These are phyloP conservation scores for Drosophila seguyi DNA, from an alignment of 1,140 invertebrate genomes.

Conservation along the genomic window DNA sequence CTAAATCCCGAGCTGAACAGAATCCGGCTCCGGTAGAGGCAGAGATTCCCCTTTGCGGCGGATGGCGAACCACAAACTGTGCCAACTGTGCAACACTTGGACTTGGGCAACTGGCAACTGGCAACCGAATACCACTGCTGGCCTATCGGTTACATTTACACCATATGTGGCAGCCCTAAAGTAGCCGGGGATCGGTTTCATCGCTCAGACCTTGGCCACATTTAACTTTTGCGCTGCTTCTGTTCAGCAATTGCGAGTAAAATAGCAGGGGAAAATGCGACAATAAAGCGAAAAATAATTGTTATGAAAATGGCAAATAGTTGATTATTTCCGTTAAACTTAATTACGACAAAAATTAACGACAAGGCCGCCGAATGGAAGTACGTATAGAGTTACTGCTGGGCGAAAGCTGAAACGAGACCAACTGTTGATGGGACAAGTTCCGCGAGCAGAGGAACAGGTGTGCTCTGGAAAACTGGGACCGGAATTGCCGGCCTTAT, in stretches of 20 bases:
- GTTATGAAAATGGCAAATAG: slow-evolving; percentile 43
- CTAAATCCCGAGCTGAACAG: not conserved
- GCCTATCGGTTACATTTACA: slow-evolving; percentile 64
- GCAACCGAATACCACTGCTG: slow-evolving; percentile 59
- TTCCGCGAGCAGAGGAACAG: slow-evolving; percentile 23
- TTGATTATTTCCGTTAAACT: slow-evolving; percentile 72
- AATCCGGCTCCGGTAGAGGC: slow-evolving; percentile 9
- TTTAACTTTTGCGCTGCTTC: slow-evolving; percentile 61
- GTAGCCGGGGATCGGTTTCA: slow-evolving; percentile 69
- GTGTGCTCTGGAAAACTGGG: slow-evolving; percentile 18
- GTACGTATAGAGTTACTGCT: slow-evolving; percentile 19
- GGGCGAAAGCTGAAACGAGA: slow-evolving; percentile 7
- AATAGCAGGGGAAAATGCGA: slow-evolving; percentile 11
- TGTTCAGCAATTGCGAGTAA: slow-evolving; percentile 35
- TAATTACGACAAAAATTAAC: slow-evolving; percentile 47
- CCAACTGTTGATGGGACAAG: slow-evolving; percentile 44
- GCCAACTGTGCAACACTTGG: slow-evolving; percentile 58
- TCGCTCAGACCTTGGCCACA: slow-evolving; percentile 76
- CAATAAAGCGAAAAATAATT: slow-evolving; percentile 27
- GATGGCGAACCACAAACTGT: slow-evolving; percentile 60
- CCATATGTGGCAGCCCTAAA: slow-evolving; percentile 62
- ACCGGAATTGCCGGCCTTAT: slow-evolving; percentile 21
- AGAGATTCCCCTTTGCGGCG: slow-evolving; percentile 28
- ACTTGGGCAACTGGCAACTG: slow-evolving; percentile 36
- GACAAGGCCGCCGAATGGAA: slow-evolving; percentile 48